A percentile compares a stretch with the other conserved stretches of the same genome.
Evolutionary conservation across 2,113 vertebrate species (phyloP).

Genomic region (Pterocles burchelli): DNA sequence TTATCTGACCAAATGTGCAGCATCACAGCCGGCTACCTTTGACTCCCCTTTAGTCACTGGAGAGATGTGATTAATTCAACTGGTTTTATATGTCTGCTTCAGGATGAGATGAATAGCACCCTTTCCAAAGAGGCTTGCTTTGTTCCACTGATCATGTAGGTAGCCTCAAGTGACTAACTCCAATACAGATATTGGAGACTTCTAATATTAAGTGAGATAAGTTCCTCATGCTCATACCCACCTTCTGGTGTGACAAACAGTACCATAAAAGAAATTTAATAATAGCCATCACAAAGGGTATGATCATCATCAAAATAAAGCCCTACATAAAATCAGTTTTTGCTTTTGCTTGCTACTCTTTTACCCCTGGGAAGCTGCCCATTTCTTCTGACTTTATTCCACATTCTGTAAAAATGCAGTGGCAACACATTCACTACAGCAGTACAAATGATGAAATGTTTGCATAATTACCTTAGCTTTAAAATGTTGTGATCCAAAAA

Average conservation of each 20-base stretch:
- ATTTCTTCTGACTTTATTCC: background rate
- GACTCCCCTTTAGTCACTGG: background rate
- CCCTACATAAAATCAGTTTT: background rate
- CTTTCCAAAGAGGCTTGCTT: background rate
- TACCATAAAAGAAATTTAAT: background rate
- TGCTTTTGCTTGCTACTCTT: background rate
- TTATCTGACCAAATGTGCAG: background rate
- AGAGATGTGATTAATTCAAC: background rate
- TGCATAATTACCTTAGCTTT: background rate
- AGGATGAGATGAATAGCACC: background rate
- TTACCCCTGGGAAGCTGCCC: background rate
- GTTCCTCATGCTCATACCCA: background rate
- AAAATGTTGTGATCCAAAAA: background rate
- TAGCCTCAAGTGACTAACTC: background rate
- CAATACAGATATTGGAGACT: background rate
- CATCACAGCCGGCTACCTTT: background rate
- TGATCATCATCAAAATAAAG: background rate
- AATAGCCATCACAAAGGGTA: background rate
- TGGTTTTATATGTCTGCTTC: background rate
- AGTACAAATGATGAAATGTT: background rate
- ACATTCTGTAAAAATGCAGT: background rate
- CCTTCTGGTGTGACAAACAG: background rate
- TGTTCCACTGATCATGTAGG: background rate
- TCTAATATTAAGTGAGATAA: background rate
- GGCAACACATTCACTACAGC: background rate